These are phyloP conservation scores for Microtus pennsylvanicus DNA, from an alignment of 2,113 vertebrate genomes.

Conservation along the genomic window DNA sequence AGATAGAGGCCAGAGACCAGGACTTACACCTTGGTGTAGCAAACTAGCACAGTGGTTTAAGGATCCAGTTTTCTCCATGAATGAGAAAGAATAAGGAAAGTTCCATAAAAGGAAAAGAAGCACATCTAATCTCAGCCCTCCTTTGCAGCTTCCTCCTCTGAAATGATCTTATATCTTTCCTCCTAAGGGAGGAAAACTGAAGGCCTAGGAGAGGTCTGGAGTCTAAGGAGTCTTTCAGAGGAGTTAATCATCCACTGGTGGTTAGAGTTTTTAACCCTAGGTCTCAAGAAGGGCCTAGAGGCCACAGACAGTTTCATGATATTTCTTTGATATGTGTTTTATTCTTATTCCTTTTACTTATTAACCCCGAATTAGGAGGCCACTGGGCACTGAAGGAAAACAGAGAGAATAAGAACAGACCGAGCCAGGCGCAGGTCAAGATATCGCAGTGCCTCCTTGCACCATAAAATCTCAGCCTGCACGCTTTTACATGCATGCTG, in stretches of 20 bases:
- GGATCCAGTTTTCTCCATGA: rapidly evolving
- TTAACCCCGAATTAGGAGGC: background rate
- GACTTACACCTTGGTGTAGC: background rate
- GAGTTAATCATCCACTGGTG: rapidly evolving
- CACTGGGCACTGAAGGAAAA: background rate
- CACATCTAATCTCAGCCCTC: no score
- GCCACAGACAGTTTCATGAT: background rate
- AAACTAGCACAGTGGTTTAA: background rate
- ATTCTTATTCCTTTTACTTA: background rate
- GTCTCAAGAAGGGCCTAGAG: background rate
- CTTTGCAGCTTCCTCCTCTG: background rate
- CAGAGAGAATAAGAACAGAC: background rate
- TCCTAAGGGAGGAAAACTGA: background rate
- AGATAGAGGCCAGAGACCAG: no score
- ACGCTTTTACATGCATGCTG: background rate
- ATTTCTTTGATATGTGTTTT: background rate
- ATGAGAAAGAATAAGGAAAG: background rate
- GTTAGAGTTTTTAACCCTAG: background rate
- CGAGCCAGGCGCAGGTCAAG: rapidly evolving
- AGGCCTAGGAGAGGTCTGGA: rapidly evolving
- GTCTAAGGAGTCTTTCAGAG: background rate
- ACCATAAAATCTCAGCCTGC: rapidly evolving
- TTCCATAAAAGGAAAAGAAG: background rate
- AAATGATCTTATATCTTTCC: background rate
- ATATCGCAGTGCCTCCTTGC: rapidly evolving